A percentile compares a stretch with the other conserved stretches of the same genome.
phyloP scores from a whole-genome alignment of 1,140 invertebrate genomes.

The Anthonomus grandis region DNA sequence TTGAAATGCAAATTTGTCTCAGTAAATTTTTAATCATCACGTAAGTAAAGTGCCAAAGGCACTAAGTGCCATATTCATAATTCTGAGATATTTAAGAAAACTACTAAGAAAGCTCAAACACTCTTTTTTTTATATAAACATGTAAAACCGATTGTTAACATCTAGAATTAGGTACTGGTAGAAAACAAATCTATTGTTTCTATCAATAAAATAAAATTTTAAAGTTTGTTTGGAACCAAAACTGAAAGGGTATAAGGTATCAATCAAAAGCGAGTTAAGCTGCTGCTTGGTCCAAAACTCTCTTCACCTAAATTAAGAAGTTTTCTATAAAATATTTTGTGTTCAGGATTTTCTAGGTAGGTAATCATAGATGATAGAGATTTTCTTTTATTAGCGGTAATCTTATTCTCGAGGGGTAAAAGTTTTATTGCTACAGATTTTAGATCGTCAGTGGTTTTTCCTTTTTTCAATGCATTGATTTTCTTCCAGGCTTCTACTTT shows the following conservation, averaged over 20 bases:
- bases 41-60: neutral
- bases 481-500: constrained; percentile 13
- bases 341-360: constrained; percentile 11
- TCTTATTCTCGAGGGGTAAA: constrained; percentile 10
- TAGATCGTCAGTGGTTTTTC: constrained; percentile 11
- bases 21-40: too few species aligned
- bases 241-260: constrained; percentile 9
- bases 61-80: constrained; percentile 1
- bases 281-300: constrained; percentile 6
- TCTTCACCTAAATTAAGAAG: constrained; percentile 16
- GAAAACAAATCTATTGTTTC: neutral
- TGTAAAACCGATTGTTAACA: constrained; percentile 1
- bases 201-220: constrained; percentile 4
- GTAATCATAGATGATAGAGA: neutral
- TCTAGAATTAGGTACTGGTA: constrained; percentile 8
- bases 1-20: too few species aligned
- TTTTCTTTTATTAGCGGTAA: constrained; percentile 20
- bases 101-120: neutral
- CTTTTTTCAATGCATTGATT: constrained; percentile 11
- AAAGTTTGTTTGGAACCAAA: constrained; percentile 4
- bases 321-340: constrained; percentile 15
- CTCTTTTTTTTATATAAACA: constrained; percentile 10
- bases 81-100: constrained; percentile 9
- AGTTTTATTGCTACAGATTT: constrained; percentile 3
- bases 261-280: constrained; percentile 10